Evolutionary conservation across 2,888 invertebrate genomes (phyloP).

Genomic region (Trisateles emortualis): DNA sequence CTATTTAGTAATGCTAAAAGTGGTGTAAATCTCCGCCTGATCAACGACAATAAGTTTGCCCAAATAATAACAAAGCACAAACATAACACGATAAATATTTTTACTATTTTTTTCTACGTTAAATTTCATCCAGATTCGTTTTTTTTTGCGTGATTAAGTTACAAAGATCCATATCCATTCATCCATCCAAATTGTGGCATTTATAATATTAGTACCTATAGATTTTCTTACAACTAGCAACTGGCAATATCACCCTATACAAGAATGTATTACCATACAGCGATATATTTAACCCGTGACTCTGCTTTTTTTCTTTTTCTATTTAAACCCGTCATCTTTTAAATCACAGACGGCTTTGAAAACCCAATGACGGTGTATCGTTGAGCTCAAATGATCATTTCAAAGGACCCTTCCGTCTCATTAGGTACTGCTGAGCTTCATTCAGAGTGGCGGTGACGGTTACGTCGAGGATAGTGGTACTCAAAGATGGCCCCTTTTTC

Average conservation of each 20-base stretch:
- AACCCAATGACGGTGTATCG: constrained; percentile 27
- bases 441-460: constrained; percentile 27
- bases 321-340: constrained; percentile 10
- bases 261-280: not conserved
- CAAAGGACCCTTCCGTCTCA: constrained; percentile 44
- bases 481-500: constrained; percentile 23
- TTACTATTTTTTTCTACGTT: too few relatives aligned
- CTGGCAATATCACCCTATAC: not conserved
- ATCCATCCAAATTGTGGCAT: too few relatives aligned
- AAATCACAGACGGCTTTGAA: constrained; percentile 28
- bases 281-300: not conserved
- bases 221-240: not conserved
- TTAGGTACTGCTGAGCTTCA: constrained; percentile 34
- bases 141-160: too few relatives aligned
- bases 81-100: too few relatives aligned
- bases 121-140: too few relatives aligned
- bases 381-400: constrained; percentile 44
- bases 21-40: too few relatives aligned
- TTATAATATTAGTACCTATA: too few relatives aligned
- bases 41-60: too few relatives aligned
- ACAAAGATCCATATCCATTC: too few relatives aligned
- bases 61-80: too few relatives aligned
- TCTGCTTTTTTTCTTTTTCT: not conserved
- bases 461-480: constrained; percentile 15
- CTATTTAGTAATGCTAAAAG: too few relatives aligned